Evolutionary conservation across 2,888 invertebrate species (phyloP).

Genomic region (Dynastes hyllus): DNA sequence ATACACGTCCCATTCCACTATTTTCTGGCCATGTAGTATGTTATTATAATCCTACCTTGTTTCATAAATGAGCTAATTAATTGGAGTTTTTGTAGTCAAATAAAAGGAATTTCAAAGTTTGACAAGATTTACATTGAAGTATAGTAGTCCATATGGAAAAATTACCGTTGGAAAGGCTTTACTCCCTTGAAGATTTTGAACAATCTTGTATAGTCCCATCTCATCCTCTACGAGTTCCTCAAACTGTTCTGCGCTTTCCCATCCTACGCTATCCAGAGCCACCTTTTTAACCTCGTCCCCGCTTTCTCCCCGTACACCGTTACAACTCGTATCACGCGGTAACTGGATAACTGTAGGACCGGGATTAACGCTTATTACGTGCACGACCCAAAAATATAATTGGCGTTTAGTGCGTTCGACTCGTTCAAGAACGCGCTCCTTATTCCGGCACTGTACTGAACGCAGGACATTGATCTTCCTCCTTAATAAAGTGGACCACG

Average conservation of each 20-base stretch:
- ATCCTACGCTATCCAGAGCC: conserved; percentile 27
- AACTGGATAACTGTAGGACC: conserved; percentile 48
- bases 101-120: too few relatives aligned
- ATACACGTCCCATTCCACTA: too few relatives aligned
- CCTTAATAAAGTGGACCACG: conserved; percentile 33
- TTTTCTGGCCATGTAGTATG: too few relatives aligned
- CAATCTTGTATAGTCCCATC: conserved; percentile 35
- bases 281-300: conserved; percentile 35
- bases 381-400: conserved; percentile 47
- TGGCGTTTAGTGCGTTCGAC: conserved; percentile 46
- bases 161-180: conserved; percentile 5
- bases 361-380: conserved; percentile 48
- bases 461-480: conserved; percentile 39
- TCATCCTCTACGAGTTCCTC: conserved; percentile 32
- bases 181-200: conserved; percentile 26
- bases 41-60: too few relatives aligned
- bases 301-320: conserved; percentile 23
- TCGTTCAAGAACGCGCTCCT: conserved; percentile 40
- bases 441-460: conserved; percentile 26
- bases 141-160: neutral
- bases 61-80: too few relatives aligned
- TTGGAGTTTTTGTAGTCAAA: too few relatives aligned
- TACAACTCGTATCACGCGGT: conserved; percentile 46
- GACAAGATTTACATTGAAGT: too few relatives aligned
- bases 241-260: conserved; percentile 29